Evolutionary conservation across 2,797 vertebrate genomes (phyloP).

Genomic region (Orestias chungarensis): DNA sequence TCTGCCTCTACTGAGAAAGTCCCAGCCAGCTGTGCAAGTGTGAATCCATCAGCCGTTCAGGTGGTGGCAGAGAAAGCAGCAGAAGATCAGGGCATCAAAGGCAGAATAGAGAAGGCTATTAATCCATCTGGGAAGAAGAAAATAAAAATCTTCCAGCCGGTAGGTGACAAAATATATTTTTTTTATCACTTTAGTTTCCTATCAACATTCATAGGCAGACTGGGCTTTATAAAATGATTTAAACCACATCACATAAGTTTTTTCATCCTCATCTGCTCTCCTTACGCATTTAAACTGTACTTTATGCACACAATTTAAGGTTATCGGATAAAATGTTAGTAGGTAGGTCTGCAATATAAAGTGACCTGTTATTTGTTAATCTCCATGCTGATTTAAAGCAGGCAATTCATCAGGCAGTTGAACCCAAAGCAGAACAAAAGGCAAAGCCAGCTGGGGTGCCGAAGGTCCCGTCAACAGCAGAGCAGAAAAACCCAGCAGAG

Average conservation of each 20-base stretch:
- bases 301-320: not conserved
- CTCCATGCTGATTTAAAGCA: constrained; percentile 56
- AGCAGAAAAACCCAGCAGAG: constrained; percentile 52
- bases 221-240: not conserved
- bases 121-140: constrained; percentile 98
- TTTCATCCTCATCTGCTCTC: not conserved
- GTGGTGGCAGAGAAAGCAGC: constrained; percentile 53
- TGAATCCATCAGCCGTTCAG: constrained; percentile 18
- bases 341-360: not conserved
- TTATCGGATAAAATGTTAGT: not conserved
- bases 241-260: not conserved
- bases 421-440: constrained; percentile 49
- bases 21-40: constrained; percentile 21
- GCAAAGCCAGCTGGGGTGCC: constrained; percentile 14
- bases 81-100: constrained; percentile 96
- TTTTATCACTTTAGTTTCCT: no score
- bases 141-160: constrained; percentile 99
- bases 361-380: constrained; percentile 25
- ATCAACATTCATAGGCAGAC: not conserved
- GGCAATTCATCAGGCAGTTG: constrained; percentile 54
- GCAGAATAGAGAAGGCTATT: constrained; percentile 96
- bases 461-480: constrained; percentile 22
- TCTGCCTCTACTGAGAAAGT: constrained; percentile 17
- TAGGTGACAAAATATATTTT: no score
- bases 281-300: not conserved